Base-by-base conservation (phyloP, 2,797 vertebrate genomes). In the Scolopax rusticola region DNA sequence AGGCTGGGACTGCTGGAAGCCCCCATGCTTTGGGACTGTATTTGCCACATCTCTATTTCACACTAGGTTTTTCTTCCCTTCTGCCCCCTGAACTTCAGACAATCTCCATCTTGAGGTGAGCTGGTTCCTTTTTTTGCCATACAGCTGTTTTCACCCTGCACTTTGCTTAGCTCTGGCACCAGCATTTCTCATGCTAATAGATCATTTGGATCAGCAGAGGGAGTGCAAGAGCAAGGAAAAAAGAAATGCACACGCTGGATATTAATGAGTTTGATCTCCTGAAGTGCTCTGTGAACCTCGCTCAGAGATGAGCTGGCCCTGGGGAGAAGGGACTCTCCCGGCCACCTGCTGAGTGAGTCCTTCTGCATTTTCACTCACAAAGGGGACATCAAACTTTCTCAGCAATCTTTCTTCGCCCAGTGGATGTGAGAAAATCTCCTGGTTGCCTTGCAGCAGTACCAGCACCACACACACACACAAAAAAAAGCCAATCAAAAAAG, bases 191-290 rank as follows among this genome's bases (percentile, higher is more conserved):
- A 0, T 24, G 63, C 28, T 13, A 24, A 27, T 1, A 48, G 32
- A 65, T 59, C 43, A 9, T 17, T 54, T 20, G 19, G 70, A 68
- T 89, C 96, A 67, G 96, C 93, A 97, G 96, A 96, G 96, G 95
- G 96, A 95, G 96, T 16, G 77, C 94, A 87, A 95, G 96, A 96
- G 93, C 77, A 92, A 96, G 81, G 59, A 48, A 94, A 95, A 57
- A 77, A 41, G 60, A 69, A 64, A 64, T 1, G 15, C 15, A 12
- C 9, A 8, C n/a, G 0, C 24, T 30, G 60, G 21, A 2, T 6
- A 1, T 4, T 16, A 45, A 1, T 2, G 7, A 3, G 3, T 50
- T 76, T 78, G 41, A 6, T 73, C 27, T 68, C 53, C 38, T 59
- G 48, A 57, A 11, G 20, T 23, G 38, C 23, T 77, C 53, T 18